phyloP scores from a whole-genome alignment of 1,140 invertebrate species.

The Ceratitis capitata region DNA sequence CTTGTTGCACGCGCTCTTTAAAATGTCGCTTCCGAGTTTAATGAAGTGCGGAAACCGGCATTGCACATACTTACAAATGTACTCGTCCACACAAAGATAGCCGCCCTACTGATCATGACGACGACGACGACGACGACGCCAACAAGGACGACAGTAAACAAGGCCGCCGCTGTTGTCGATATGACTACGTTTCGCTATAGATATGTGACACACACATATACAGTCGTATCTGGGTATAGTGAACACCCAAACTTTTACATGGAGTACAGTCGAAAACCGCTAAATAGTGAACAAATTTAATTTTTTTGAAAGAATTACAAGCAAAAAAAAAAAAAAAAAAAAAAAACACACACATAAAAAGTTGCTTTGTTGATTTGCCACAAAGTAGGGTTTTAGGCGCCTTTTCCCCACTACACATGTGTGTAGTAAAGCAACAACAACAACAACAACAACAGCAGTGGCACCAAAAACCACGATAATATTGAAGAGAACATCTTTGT shows the following conservation, averaged over 20 bases:
- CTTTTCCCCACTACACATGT: not conserved
- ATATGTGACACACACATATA: too few relatives aligned
- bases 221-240: too few relatives aligned
- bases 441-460: not conserved
- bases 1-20: constrained; percentile 15
- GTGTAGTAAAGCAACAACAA: not conserved
- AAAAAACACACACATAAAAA: not conserved
- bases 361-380: not conserved
- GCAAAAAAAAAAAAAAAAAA: too few relatives aligned
- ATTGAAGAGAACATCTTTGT: constrained; percentile 9
- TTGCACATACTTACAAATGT: not conserved
- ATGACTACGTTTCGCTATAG: too few relatives aligned
- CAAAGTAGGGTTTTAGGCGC: not conserved
- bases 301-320: too few relatives aligned
- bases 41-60: constrained; percentile 42
- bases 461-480: not conserved
- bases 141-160: too few relatives aligned
- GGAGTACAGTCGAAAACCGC: too few relatives aligned
- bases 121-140: not conserved
- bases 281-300: too few relatives aligned
- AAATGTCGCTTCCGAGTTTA: constrained; percentile 45
- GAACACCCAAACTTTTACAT: too few relatives aligned
- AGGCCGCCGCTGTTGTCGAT: not conserved
- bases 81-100: too few relatives aligned
- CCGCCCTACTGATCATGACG: not conserved